Evolutionary conservation across 1,140 invertebrate genomes (phyloP), one percentile per base, ranked within the genome.

Genomic region (Tetranychus cinnabarinus): DNA sequence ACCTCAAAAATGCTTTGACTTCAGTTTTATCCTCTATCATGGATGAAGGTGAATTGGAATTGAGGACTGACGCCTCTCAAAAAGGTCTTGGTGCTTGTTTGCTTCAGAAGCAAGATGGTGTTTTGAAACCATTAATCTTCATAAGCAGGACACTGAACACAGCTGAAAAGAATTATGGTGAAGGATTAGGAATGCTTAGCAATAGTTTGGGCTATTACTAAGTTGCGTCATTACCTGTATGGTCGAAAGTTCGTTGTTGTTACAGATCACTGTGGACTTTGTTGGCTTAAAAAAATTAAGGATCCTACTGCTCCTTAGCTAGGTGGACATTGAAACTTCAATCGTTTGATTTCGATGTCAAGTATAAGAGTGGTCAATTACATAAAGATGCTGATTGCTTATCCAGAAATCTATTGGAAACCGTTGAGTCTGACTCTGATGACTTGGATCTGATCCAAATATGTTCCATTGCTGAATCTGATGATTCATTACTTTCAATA

Each of bases 141-240:
- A 64, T 68, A 4, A 71, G 68, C 55, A 63, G 68, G 58, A 71
- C 64, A 12, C 63, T 77, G 6, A 69, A 62, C 6, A 39, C 56
- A 1, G 65, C 72, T 2, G 77, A 80, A 66, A 62, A 61, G 52
- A 75, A 76, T 39, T 77, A 74, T 63, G 65, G 64, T 4, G 67
- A 74, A 72, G 0, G 74, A 78, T 66, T 65, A 74, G 63, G 75
- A 80, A 71, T 67, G 76, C 56, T 63, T 79, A 35, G 76, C 74
- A 2, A 71, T 79, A 12, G 65, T 78, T 2, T 70, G 69, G 70
- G 70, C 69, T 0, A 65, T 77, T 2, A 62, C 73, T 52, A 68
- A 75, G 47, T 77, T 77, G 61, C 56, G 71, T 62, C 63, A 70
- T 31, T 79, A 76, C 67, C 63, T 80, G 2, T 73, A 72, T 59